A percentile compares a stretch with the other conserved stretches of the same genome.
Conservation (phyloP, 1,140 invertebrate species). For the Platorchestia sp. region DNA sequence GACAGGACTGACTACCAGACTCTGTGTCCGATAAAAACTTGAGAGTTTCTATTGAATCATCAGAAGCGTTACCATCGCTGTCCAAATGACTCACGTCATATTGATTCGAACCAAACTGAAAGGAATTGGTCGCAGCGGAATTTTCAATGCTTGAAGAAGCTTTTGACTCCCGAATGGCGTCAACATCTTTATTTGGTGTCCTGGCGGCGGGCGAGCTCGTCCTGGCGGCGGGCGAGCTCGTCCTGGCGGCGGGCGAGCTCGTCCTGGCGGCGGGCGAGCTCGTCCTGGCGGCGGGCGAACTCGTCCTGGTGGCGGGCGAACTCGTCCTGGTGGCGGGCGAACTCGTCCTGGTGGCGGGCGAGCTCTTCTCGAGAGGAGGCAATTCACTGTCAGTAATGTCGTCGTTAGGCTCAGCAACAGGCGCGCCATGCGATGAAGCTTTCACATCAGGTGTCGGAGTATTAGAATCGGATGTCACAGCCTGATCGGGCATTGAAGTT, state of each 20-base stretch:
- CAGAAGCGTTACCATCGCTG: constrained; percentile 6
- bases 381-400: not conserved
- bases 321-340: not conserved
- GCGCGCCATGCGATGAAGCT: no score
- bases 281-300: not conserved
- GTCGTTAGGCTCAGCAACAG: not conserved
- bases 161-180: not conserved
- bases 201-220: not conserved
- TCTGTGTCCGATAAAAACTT: constrained; percentile 52
- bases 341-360: not conserved
- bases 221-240: not conserved
- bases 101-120: constrained; percentile 19
- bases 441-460: not conserved
- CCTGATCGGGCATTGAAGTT: not conserved
- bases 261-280: not conserved
- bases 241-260: not conserved
- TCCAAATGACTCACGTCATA: constrained; percentile 2
- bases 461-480: not conserved
- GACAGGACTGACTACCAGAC: not conserved
- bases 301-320: not conserved
- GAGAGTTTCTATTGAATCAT: constrained; percentile 59
- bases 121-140: not conserved
- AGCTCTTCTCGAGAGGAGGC: no score
- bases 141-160: not conserved
- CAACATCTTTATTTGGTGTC: not conserved